Evolutionary conservation across 2,797 vertebrate species (phyloP).

Genomic region (Parotocinclus haroldoi): DNA sequence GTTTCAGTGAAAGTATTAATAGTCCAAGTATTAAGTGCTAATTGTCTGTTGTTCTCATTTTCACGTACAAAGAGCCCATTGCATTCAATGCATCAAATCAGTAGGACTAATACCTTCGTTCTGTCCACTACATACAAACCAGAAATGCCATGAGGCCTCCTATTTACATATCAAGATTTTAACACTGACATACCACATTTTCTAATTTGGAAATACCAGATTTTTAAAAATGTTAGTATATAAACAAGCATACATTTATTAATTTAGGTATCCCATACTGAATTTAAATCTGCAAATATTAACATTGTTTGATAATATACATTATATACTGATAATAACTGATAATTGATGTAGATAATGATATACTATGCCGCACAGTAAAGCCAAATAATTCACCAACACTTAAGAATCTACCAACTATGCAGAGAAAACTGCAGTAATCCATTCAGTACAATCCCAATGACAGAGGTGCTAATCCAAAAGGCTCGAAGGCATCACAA

Average conservation of each 20-base stretch:
- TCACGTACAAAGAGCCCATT: conserved; percentile 14
- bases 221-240: too few species aligned
- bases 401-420: conserved; percentile 26
- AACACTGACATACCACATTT: conserved; percentile 49
- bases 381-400: conserved; percentile 14
- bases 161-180: conserved; percentile 29
- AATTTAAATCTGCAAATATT: too few species aligned
- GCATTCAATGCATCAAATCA: conserved; percentile 1
- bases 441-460: conserved; percentile 2
- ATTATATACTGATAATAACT: too few species aligned
- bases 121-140: not conserved
- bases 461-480: conserved; percentile 26
- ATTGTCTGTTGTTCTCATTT: conserved; percentile 25
- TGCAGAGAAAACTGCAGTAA: too few species aligned
- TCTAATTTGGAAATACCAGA: conserved; percentile 10
- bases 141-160: conserved; percentile 12
- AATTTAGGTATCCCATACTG: too few species aligned
- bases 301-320: too few species aligned
- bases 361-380: too few species aligned
- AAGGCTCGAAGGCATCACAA: conserved; percentile 22
- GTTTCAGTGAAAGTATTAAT: not conserved
- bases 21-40: not conserved
- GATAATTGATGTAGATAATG: too few species aligned
- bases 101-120: conserved; percentile 1
- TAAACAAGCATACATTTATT: too few species aligned